phyloP scores from a whole-genome alignment of 2,113 vertebrate genomes.

The Rhinopomastus cyanomelas region DNA sequence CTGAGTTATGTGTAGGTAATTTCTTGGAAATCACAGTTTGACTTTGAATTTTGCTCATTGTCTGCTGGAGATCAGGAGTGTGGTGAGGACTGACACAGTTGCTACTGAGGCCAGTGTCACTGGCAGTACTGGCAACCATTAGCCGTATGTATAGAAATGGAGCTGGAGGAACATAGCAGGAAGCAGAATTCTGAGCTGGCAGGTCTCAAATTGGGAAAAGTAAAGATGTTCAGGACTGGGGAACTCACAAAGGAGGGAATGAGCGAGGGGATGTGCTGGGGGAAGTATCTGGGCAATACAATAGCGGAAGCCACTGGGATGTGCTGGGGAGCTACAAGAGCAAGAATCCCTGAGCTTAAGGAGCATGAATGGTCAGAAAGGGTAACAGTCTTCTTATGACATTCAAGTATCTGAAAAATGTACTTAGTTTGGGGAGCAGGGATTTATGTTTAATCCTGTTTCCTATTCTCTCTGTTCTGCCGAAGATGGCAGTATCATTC shows the following conservation, averaged over 20 bases:
- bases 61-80: background rate
- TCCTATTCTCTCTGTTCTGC: background rate
- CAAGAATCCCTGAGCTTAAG: background rate
- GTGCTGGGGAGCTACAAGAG: background rate
- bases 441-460: background rate
- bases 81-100: background rate
- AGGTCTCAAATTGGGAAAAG: background rate
- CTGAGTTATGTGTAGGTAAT: background rate
- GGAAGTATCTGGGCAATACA: background rate
- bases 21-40: background rate
- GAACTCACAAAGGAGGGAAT: background rate
- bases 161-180: background rate
- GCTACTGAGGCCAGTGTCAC: background rate
- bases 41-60: background rate
- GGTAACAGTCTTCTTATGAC: background rate
- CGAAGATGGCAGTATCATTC: background rate
- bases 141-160: background rate
- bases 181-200: background rate
- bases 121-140: background rate
- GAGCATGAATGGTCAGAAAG: background rate
- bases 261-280: rapidly evolving
- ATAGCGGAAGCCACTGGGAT: background rate
- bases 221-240: background rate
- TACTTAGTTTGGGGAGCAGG: background rate
- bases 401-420: background rate